These are phyloP conservation scores for Petrocephalus sullivani DNA, from an alignment of 2,797 vertebrate species.

Conservation along the genomic window DNA sequence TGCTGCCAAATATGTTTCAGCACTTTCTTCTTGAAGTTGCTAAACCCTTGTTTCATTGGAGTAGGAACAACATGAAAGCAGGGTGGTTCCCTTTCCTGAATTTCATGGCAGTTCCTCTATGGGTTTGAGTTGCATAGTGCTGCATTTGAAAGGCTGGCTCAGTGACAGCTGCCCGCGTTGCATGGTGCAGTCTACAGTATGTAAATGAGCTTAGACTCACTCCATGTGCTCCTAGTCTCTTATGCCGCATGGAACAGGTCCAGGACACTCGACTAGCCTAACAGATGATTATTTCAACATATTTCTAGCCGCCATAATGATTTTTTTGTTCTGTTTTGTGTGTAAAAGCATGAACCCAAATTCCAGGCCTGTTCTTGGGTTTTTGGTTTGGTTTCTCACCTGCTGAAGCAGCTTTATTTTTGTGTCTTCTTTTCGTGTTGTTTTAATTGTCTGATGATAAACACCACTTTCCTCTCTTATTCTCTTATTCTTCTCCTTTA, in stretches of 20 bases:
- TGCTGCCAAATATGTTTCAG: background rate
- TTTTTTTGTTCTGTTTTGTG: background rate
- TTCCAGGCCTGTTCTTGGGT: background rate
- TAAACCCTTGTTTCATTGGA: background rate
- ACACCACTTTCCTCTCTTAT: background rate
- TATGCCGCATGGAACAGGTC: background rate
- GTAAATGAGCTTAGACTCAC: background rate
- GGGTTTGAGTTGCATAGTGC: background rate
- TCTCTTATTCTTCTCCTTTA: background rate
- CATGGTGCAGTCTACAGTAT: background rate
- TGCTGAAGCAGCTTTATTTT: background rate
- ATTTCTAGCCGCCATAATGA: background rate
- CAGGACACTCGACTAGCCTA: background rate
- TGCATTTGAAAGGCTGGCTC: background rate
- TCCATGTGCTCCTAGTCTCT: background rate
- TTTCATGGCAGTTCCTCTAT: background rate
- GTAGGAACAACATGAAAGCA: background rate
- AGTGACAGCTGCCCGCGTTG: background rate
- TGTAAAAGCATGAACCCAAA: background rate
- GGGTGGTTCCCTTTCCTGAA: background rate
- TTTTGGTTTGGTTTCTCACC: background rate
- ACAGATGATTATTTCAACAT: background rate
- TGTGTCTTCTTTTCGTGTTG: background rate
- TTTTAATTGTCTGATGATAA: background rate
- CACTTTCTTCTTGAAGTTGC: background rate